Conservation (phyloP, 2,888 invertebrate species). For the Cheilosia grossa region DNA sequence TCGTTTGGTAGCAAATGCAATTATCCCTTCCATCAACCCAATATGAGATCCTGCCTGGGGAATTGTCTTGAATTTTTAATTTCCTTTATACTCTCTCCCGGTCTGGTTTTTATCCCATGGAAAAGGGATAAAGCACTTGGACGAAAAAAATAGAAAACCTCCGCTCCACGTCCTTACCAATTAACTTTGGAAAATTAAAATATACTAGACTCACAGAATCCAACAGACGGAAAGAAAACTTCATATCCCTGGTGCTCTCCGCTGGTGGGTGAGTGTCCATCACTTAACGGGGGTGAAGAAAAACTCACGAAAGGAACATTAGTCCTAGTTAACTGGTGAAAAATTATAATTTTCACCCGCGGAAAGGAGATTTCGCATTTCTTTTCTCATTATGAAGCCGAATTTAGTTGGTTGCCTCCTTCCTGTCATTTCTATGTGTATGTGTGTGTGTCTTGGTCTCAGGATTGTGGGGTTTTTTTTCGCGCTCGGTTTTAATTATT, state of each 20-base stretch:
- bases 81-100: slow-evolving; percentile 45
- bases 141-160: slow-evolving; percentile 1
- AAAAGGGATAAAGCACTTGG: not conserved
- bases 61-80: slow-evolving; percentile 74
- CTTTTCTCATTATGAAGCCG: slow-evolving; percentile 65
- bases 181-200: slow-evolving; percentile 72
- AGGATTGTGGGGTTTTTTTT: slow-evolving; percentile 21
- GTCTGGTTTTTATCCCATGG: slow-evolving; percentile 14
- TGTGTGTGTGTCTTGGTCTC: slow-evolving; percentile 19
- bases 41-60: slow-evolving; percentile 51
- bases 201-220: slow-evolving; percentile 57
- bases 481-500: slow-evolving; percentile 39
- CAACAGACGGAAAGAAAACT: slow-evolving; percentile 60
- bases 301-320: slow-evolving; percentile 52
- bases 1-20: slow-evolving; percentile 64
- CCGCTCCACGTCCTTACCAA: slow-evolving; percentile 59
- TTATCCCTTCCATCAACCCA: slow-evolving; percentile 58
- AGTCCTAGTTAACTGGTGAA: slow-evolving; percentile 71
- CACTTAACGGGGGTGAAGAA: slow-evolving; percentile 32
- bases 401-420: slow-evolving; percentile 46
- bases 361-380: slow-evolving; percentile 61
- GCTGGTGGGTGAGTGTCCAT: slow-evolving; percentile 54
- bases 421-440: slow-evolving; percentile 14
- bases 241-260: not conserved
- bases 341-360: slow-evolving; percentile 71